These are phyloP conservation scores for Leptinotarsa haldemani DNA, from an alignment of 2,888 invertebrate genomes.

Conservation along the genomic window DNA sequence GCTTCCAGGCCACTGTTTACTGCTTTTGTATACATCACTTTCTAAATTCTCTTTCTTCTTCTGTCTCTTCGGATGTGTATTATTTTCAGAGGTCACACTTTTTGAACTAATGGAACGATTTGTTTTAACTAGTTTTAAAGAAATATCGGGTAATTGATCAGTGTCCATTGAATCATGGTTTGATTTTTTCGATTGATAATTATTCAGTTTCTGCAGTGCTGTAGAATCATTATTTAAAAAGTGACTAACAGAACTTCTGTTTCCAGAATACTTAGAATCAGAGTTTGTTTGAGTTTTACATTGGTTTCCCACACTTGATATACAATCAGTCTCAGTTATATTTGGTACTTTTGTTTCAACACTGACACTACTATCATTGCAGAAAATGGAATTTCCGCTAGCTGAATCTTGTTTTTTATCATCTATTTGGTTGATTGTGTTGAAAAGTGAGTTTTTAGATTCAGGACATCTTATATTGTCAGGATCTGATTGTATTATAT, in stretches of 20 bases:
- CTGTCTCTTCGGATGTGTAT: not conserved
- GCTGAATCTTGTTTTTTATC: not conserved
- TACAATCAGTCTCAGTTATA: not conserved
- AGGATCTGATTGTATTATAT: not conserved
- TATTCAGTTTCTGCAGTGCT: slow-evolving; percentile 1
- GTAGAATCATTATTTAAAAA: not conserved
- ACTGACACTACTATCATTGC: not conserved
- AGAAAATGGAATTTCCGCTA: not conserved
- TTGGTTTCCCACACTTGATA: not conserved
- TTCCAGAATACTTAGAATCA: not conserved
- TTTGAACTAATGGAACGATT: not conserved
- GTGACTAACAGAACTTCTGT: not conserved
- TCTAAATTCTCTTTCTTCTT: not conserved
- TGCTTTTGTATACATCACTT: not conserved
- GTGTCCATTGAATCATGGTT: not conserved
- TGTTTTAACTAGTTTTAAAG: not conserved
- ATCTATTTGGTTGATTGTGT: not conserved
- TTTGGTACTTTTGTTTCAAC: not conserved
- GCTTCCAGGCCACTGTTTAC: not conserved
- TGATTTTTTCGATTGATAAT: not conserved
- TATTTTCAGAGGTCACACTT: not conserved
- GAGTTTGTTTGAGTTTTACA: not conserved
- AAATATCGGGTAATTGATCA: not conserved
- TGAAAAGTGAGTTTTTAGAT: not conserved
- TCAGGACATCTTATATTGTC: not conserved